Evolutionary conservation across 2,113 vertebrate genomes (phyloP), one percentile per base, ranked within the genome.

Genomic region (Chionodraco myersi): DNA sequence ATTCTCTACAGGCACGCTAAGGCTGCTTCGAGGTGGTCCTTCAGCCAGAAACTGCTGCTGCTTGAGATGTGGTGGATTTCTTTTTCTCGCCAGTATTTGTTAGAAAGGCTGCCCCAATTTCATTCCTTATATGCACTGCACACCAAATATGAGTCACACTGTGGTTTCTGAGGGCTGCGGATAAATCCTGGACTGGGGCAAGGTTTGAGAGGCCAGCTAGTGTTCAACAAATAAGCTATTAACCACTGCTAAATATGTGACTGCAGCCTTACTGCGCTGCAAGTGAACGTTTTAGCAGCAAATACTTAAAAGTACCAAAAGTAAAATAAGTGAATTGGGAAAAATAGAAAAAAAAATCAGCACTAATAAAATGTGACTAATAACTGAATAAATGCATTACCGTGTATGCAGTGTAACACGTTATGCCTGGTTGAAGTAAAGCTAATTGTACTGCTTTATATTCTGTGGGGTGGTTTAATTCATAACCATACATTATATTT

Each of bases 11-110:
- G 74, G 73, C 79, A 72, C 54, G 47, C 86, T 45, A 60, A 62
- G 62, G 53, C 48, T 67, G 72, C 84, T 86, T 36, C 59, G 11
- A 81, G 84, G 84, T 86, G 82, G 86, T 84, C 86, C 73, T 26
- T 62, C 49, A 58, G 10, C 6, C 45, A 64, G 12, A 1, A 70
- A 80, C 58, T 65, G 58, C 61, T 74, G 63, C 12, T 64, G 77
- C 61, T 54, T 30, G 26, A 78, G 44, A 72, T 44, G 36, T 47
- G 71, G 48, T 36, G 72, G 59, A 56, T 59, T 79, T 52, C 4
- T 16, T 10, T 48, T 79, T 52, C 60, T 70, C 54, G 70, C 44
- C 21, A 51, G 30, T 48, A 45, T 66, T 58, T 36, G 15, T 34
- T 70, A 72, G 65, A 68, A 78, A 90, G 66, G 69, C 44, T 45